Percentiles rank a stretch among this genome's conserved stretches.
These are phyloP conservation scores for Malacoraja senta DNA, from an alignment of 2,797 vertebrate genomes.

Conservation along the genomic window DNA sequence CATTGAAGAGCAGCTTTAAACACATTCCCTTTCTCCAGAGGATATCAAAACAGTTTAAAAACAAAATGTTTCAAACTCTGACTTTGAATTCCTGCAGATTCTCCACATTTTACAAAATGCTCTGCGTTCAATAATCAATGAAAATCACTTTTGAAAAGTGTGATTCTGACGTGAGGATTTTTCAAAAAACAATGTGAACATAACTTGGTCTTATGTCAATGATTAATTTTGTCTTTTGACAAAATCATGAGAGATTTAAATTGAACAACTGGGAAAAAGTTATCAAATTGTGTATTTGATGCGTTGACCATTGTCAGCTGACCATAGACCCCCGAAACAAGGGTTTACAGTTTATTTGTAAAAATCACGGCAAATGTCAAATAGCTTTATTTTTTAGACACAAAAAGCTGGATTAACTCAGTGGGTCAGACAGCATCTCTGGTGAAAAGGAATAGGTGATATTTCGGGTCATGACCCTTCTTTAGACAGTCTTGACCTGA, in stretches of 20 bases:
- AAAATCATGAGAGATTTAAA: not conserved
- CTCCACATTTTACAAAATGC: not conserved
- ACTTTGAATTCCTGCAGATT: not conserved
- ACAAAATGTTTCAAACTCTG: not conserved
- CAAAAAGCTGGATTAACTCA: too few species aligned
- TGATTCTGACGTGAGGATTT: not conserved
- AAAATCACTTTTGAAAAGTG: not conserved
- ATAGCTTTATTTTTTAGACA: too few species aligned
- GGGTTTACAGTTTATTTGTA: not conserved
- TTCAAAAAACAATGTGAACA: not conserved
- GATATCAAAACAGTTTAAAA: not conserved
- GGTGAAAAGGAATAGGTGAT: too few species aligned
- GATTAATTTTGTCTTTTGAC: not conserved
- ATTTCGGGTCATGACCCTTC: too few species aligned
- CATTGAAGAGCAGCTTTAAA: not conserved
- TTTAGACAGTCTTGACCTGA: too few species aligned
- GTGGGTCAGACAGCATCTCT: too few species aligned
- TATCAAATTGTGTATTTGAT: not conserved
- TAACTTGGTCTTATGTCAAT: too few species aligned
- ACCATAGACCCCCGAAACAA: not conserved
- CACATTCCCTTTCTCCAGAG: not conserved
- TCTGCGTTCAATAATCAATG: not conserved
- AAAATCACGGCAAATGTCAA: not conserved
- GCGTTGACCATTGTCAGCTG: not conserved
- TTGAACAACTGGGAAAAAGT: not conserved